Conservation (phyloP, 2,113 vertebrate genomes). For the Melospiza melodia region DNA sequence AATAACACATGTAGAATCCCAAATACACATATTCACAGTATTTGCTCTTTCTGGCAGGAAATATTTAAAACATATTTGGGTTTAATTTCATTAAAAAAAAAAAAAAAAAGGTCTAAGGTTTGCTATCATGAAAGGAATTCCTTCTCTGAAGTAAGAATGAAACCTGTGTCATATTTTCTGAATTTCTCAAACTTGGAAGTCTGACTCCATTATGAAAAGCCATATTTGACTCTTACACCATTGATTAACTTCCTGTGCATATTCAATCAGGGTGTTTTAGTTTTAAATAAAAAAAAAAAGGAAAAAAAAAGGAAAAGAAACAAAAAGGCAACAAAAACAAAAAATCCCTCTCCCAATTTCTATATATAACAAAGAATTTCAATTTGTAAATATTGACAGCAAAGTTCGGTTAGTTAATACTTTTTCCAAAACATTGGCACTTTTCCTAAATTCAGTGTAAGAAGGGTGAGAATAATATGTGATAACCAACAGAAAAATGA, state of each 20-base stretch:
- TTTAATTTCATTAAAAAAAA: not conserved
- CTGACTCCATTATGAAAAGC: not conserved
- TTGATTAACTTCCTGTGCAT: not conserved
- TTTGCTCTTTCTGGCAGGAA: not conserved
- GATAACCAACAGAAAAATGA: fast-evolving
- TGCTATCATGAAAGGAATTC: not conserved
- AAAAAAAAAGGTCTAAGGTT: not conserved
- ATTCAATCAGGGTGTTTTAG: not conserved
- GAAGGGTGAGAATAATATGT: not conserved
- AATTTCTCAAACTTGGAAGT: not conserved
- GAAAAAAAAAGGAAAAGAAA: too few species aligned
- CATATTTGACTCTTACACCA: not conserved
- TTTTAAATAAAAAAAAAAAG: not conserved
- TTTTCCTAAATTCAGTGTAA: not conserved
- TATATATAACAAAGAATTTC: not conserved
- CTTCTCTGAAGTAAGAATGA: not conserved
- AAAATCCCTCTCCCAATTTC: not conserved
- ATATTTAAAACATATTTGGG: not conserved
- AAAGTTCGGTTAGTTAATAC: not conserved
- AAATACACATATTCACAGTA: not conserved
- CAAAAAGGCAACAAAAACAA: not conserved
- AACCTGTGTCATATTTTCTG: not conserved
- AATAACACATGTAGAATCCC: not conserved
- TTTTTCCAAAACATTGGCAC: not conserved
- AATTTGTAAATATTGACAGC: not conserved